Evolutionary conservation across 1,140 invertebrate species (phyloP).

Genomic region (Tetragnatha versicolor): DNA sequence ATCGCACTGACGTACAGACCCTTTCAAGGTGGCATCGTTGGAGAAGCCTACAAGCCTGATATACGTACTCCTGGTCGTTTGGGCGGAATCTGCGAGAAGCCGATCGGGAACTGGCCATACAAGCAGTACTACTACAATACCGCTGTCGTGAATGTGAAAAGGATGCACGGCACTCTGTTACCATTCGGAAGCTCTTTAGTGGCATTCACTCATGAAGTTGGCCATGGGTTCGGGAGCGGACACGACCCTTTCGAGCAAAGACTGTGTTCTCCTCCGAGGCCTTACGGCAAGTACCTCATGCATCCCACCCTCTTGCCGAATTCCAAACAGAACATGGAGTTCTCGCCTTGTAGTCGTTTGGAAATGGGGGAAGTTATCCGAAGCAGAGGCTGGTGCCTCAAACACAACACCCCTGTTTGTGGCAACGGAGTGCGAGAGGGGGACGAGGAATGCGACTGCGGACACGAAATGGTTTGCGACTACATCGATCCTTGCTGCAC

Average conservation of each 20-base stretch:
- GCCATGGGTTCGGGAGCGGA: slow-evolving; percentile 41
- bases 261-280: not conserved
- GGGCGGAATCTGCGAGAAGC: slow-evolving; percentile 27
- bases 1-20: not conserved
- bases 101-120: not conserved
- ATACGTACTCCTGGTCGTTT: not conserved
- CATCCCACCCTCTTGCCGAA: not conserved
- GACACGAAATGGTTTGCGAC: not conserved
- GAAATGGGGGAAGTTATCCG: not conserved
- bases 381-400: not conserved
- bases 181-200: slow-evolving; percentile 14
- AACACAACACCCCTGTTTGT: not conserved
- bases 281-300: slow-evolving; percentile 15
- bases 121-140: not conserved
- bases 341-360: slow-evolving; percentile 42
- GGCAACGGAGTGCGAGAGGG: slow-evolving; percentile 37
- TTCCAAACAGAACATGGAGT: not conserved
- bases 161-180: not conserved
- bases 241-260: not conserved
- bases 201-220: slow-evolving; percentile 35
- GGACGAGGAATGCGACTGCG: slow-evolving; percentile 42
- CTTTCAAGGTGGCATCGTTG: slow-evolving; percentile 1
- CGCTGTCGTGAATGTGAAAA: not conserved
- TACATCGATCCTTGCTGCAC: slow-evolving; percentile 40
- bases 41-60: slow-evolving; percentile 26